These are phyloP conservation scores for Cantharis nigra DNA, from an alignment of 2,888 invertebrate genomes.

Conservation along the genomic window DNA sequence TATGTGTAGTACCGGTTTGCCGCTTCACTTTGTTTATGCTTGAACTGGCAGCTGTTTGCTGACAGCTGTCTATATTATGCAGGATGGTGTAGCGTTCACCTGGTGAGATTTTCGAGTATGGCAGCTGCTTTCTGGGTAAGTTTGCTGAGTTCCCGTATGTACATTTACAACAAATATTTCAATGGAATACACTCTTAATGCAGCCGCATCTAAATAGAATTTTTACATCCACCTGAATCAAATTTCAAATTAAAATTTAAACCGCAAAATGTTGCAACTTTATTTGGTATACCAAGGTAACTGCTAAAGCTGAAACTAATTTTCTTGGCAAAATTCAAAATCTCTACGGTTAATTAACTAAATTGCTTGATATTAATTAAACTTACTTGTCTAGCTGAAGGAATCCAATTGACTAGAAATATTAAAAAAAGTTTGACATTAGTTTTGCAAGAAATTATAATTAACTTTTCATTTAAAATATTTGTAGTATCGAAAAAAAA, in stretches of 20 bases:
- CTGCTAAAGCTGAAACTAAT: background rate
- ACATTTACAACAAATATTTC: background rate
- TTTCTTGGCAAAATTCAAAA: background rate
- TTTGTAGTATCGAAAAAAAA: background rate
- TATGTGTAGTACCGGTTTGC: background rate
- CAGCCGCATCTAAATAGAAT: background rate
- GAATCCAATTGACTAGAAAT: background rate
- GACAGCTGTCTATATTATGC: constrained; percentile 25
- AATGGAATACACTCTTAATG: background rate
- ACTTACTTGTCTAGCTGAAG: background rate
- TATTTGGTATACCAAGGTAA: background rate
- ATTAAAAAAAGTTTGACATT: background rate
- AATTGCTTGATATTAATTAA: background rate
- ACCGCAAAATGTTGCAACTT: no score
- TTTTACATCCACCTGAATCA: background rate
- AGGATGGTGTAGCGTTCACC: constrained; percentile 21
- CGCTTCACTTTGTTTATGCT: constrained; percentile 2
- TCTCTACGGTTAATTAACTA: background rate
- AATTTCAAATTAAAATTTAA: background rate
- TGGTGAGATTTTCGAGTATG: constrained; percentile 1
- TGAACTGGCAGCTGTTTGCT: constrained; percentile 23
- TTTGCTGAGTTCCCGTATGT: background rate
- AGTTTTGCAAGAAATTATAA: background rate
- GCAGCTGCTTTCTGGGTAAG: background rate
- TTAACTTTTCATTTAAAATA: background rate